phyloP scores from a whole-genome alignment of 2,888 invertebrate species.

The Agrochola circellaris region DNA sequence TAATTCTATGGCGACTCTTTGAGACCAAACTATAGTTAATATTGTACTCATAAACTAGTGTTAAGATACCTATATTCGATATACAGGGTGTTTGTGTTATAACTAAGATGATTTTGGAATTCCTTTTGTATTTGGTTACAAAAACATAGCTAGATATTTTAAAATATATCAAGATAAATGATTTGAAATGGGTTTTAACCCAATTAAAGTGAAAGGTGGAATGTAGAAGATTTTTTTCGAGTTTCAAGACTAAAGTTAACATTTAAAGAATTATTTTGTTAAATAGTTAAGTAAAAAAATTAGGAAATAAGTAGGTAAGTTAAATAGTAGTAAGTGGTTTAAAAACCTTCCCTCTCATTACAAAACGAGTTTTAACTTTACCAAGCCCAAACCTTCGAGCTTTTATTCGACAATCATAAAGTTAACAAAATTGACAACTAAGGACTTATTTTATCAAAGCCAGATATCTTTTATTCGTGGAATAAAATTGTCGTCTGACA shows the following conservation, averaged over 20 bases:
- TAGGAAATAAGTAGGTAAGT: too few relatives aligned
- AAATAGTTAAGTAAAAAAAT: neutral
- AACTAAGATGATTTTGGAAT: neutral
- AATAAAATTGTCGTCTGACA: too few relatives aligned
- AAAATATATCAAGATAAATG: neutral
- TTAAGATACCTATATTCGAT: constrained; percentile 42
- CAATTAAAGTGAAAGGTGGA: neutral
- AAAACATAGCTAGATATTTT: too few relatives aligned
- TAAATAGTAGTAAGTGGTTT: too few relatives aligned
- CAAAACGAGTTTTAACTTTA: too few relatives aligned
- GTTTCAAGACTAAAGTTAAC: neutral
- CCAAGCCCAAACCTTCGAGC: too few relatives aligned
- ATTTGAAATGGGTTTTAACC: neutral
- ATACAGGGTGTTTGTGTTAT: constrained; percentile 40
- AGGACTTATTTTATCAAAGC: too few relatives aligned
- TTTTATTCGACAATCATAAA: too few relatives aligned
- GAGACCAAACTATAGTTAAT: constrained; percentile 50
- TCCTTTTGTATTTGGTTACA: neutral
- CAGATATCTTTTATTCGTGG: too few relatives aligned
- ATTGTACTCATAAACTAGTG: constrained; percentile 52
- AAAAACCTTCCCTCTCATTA: too few relatives aligned
- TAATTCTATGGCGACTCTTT: constrained; percentile 27
- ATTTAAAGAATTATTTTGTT: neutral
- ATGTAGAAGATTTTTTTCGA: neutral
- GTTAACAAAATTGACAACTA: too few relatives aligned